Evolutionary conservation across 2,797 vertebrate genomes (phyloP).

Genomic region (Urophycis tenuis): DNA sequence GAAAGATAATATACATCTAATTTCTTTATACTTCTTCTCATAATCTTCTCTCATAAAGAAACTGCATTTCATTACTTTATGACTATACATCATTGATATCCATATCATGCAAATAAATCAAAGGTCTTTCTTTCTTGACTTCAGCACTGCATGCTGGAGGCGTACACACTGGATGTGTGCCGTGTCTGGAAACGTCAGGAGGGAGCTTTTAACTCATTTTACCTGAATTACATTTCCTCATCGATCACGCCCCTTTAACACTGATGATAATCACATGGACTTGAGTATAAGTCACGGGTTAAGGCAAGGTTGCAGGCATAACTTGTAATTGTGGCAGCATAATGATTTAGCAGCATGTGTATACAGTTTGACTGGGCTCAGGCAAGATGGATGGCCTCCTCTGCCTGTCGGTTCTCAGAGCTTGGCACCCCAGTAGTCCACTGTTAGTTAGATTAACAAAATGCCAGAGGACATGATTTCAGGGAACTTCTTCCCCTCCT

Average conservation of each 20-base stretch:
- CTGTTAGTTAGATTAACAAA: constrained; percentile 47
- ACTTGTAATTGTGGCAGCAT: constrained; percentile 66
- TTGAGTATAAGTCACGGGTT: constrained; percentile 51
- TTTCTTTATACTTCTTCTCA: neutral
- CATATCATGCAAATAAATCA: neutral
- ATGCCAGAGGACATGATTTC: constrained; percentile 42
- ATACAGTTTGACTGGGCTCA: constrained; percentile 63
- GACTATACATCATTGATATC: neutral
- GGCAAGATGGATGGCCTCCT: constrained; percentile 68
- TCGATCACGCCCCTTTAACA: constrained; percentile 52
- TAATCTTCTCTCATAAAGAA: neutral
- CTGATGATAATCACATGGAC: constrained; percentile 50
- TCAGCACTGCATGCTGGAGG: neutral
- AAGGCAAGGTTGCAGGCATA: constrained; percentile 56
- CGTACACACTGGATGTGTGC: neutral
- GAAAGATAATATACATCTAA: neutral
- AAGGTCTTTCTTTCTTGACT: neutral
- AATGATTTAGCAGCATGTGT: constrained; percentile 66
- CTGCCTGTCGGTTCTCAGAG: constrained; percentile 56
- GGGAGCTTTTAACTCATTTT: constrained; percentile 48
- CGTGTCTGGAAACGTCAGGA: neutral
- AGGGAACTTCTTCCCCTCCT: constrained; percentile 26
- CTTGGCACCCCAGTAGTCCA: constrained; percentile 51
- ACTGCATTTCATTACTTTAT: neutral
- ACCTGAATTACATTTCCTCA: constrained; percentile 58